Evolutionary conservation across 2,113 vertebrate genomes (phyloP).

Genomic region (Helogale parvula): DNA sequence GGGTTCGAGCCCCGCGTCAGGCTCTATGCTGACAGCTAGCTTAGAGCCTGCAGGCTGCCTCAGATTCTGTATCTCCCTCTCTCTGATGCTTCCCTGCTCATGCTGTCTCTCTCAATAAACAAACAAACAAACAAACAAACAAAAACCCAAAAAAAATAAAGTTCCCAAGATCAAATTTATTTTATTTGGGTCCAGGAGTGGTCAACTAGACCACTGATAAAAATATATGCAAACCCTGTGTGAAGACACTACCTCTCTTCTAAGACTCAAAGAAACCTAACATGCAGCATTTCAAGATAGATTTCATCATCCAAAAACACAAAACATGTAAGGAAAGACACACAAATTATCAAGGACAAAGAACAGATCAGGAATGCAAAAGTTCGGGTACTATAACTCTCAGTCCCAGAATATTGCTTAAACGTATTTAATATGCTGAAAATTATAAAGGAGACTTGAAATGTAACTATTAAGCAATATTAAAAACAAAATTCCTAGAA

Average conservation of each 20-base stretch:
- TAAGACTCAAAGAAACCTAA: neutral
- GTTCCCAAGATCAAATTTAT: slow-evolving; percentile 21
- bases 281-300: neutral
- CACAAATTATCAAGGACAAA: neutral
- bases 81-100: too few relatives aligned
- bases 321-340: neutral
- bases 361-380: neutral
- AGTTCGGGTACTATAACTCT: neutral
- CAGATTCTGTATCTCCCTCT: too few relatives aligned
- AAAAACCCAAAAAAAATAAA: neutral
- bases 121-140: too few relatives aligned
- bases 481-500: neutral
- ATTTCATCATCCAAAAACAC: neutral
- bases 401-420: neutral
- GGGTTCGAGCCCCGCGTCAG: too few relatives aligned
- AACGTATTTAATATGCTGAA: neutral
- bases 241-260: neutral
- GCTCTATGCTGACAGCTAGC: too few relatives aligned
- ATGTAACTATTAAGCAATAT: neutral
- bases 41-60: too few relatives aligned
- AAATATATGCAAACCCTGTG: neutral
- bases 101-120: too few relatives aligned
- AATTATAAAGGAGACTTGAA: neutral
- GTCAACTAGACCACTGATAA: neutral
- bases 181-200: neutral